Base-by-base conservation (phyloP, 1,140 invertebrate species). In the Hermetia illucens region DNA sequence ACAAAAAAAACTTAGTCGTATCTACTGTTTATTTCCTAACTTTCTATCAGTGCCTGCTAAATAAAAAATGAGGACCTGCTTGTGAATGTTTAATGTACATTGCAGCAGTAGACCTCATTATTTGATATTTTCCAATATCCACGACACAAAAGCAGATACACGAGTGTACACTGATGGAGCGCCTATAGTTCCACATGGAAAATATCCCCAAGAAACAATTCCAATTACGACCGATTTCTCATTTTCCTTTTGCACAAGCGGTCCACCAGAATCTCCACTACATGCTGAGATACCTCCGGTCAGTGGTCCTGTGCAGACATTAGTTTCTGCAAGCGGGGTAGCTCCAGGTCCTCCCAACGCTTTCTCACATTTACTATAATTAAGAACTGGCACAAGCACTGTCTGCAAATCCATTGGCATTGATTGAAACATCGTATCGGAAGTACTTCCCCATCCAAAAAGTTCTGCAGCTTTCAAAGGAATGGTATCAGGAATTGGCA, bases 91-190 rank as follows among this genome's bases (percentile, higher is more conserved):
- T n/a, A n/a, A n/a, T n/a, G n/a, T n/a, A n/a, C n/a, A n/a, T n/a
- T n/a, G n/a, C n/a, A n/a, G n/a, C n/a, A n/a, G n/a, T n/a, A n/a
- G n/a, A n/a, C n/a, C n/a, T n/a, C n/a, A n/a, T n/a, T n/a, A n/a
- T n/a, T n/a, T n/a, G n/a, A n/a, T n/a, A n/a, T n/a, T n/a, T n/a
- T n/a, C n/a, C n/a, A n/a, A n/a, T n/a, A 81, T 77, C 75, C 76
- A 68, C 19, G 64, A 52, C 4, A 69, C 45, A 45, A 68, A 74
- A 5, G 63, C 53, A 2, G 69, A 66, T 2, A 79, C 73, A 48
- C 69, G 69, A 0, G 76, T 74, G 50, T 77, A 82, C 0, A 83
- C 73, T 1, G 76, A 74, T 2, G 78, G 78, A 1, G 70, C 68
- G n/a, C 67, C 67, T 44, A 50, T 52, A 9, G 53, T 52, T 5